These are phyloP conservation scores for Andrena haemorrhoa DNA, from an alignment of 2,888 invertebrate species.

Conservation along the genomic window DNA sequence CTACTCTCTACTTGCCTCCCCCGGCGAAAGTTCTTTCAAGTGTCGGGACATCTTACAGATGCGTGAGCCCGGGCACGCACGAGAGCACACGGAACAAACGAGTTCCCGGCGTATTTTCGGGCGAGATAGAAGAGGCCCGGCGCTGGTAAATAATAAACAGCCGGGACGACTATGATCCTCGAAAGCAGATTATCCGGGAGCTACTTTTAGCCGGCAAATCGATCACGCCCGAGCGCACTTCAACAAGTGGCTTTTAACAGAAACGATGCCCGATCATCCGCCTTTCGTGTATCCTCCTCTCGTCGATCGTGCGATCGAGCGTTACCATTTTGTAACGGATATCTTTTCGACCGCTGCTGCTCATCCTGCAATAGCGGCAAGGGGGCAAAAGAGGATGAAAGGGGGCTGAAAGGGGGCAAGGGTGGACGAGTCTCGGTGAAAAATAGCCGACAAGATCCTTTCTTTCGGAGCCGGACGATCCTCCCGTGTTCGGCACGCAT, in stretches of 20 bases:
- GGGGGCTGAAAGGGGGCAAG: slow-evolving; percentile 5
- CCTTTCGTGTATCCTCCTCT: slow-evolving; percentile 45
- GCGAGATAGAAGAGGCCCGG: slow-evolving; percentile 8
- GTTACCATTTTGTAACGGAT: slow-evolving; percentile 74
- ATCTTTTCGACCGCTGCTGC: slow-evolving; percentile 47
- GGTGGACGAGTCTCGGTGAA: not conserved
- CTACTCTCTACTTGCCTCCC: slow-evolving; percentile 22
- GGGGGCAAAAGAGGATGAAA: not conserved
- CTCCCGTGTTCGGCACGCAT: slow-evolving; percentile 24
- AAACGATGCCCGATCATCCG: slow-evolving; percentile 68
- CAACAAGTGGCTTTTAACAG: slow-evolving; percentile 82
- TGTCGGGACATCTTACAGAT: slow-evolving; percentile 57
- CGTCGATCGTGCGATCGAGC: slow-evolving; percentile 74
- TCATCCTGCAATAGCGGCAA: slow-evolving; percentile 37
- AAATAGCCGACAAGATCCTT: slow-evolving; percentile 29
- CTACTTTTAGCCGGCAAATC: slow-evolving; percentile 80
- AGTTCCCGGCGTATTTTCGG: slow-evolving; percentile 25
- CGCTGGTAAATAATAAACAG: slow-evolving; percentile 56
- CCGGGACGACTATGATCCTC: slow-evolving; percentile 76
- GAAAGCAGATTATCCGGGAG: slow-evolving; percentile 81
- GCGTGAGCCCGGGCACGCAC: slow-evolving; percentile 51
- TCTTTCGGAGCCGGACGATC: slow-evolving; percentile 11
- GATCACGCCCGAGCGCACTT: slow-evolving; percentile 81
- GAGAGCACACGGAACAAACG: slow-evolving; percentile 57
- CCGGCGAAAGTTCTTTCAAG: slow-evolving; percentile 44